These are phyloP conservation scores for Drosophila saltans DNA, from an alignment of 1,140 invertebrate genomes.

Conservation along the genomic window DNA sequence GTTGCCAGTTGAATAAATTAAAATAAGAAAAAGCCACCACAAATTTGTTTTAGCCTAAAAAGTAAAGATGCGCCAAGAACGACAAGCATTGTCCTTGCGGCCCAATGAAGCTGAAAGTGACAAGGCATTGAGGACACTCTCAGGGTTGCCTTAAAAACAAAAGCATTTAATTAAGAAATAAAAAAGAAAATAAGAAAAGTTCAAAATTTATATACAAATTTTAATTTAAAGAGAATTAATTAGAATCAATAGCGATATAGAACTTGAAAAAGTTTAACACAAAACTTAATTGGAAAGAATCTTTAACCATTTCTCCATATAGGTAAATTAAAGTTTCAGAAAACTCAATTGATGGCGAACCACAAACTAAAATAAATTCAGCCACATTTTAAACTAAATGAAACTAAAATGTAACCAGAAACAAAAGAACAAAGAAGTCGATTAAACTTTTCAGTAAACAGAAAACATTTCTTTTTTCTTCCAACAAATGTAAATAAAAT, in stretches of 20 bases:
- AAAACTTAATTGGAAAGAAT: no score
- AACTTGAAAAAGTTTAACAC: no score
- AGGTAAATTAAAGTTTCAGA: no score
- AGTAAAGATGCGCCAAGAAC: background rate
- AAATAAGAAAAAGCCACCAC: constrained; percentile 34
- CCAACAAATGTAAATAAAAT: constrained; percentile 1
- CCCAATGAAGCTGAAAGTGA: constrained; percentile 45
- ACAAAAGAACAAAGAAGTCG: no score
- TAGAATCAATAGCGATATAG: no score
- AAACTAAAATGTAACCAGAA: no score
- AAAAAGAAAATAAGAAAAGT: background rate
- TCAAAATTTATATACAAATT: background rate
- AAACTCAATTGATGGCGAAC: no score
- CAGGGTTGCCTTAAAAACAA: constrained; percentile 23
- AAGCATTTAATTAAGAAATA: background rate
- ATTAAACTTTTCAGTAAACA: background rate
- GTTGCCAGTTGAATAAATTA: constrained; percentile 19
- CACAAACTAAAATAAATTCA: no score
- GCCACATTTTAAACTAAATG: no score
- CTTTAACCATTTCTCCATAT: no score
- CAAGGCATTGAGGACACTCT: constrained; percentile 33
- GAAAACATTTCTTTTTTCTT: background rate
- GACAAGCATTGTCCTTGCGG: constrained; percentile 32
- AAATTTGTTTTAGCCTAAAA: constrained; percentile 24
- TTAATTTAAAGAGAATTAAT: background rate